phyloP scores from a whole-genome alignment of 2,888 invertebrate species.

The Erannis defoliaria region DNA sequence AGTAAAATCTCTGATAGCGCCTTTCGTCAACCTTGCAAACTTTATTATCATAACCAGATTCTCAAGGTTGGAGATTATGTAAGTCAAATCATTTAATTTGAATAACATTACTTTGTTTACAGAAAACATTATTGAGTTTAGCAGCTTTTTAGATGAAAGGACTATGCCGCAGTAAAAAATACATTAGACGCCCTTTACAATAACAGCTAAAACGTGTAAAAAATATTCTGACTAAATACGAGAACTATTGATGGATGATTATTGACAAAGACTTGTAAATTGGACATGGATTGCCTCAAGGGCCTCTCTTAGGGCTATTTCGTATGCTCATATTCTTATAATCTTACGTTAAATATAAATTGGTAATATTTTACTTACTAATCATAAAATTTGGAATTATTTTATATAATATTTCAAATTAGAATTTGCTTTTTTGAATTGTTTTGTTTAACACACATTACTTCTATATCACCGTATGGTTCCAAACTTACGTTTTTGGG shows the following conservation, averaged over 20 bases:
- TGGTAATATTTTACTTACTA: slow-evolving; percentile 14
- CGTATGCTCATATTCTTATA: slow-evolving; percentile 23
- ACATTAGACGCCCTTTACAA: background rate
- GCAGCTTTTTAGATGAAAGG: slow-evolving; percentile 9
- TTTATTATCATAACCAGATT: slow-evolving; percentile 36
- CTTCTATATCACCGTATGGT: too few relatives aligned
- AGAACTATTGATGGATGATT: background rate
- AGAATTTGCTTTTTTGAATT: too few relatives aligned
- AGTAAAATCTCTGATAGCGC: slow-evolving; percentile 15
- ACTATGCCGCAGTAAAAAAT: slow-evolving; percentile 12
- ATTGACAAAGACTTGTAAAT: slow-evolving; percentile 12
- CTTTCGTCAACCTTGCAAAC: slow-evolving; percentile 32
- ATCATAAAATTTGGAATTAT: too few relatives aligned
- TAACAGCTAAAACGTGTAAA: background rate
- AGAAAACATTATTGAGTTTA: slow-evolving; percentile 38
- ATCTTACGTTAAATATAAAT: background rate
- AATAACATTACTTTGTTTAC: slow-evolving; percentile 42
- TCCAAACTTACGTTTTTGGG: too few relatives aligned
- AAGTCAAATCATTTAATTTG: slow-evolving; percentile 38
- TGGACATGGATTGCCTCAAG: slow-evolving; percentile 23
- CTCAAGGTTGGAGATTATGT: slow-evolving; percentile 39
- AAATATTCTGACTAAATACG: background rate
- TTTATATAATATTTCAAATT: too few relatives aligned
- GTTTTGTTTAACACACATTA: too few relatives aligned
- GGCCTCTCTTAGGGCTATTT: slow-evolving; percentile 8